Percentiles rank a stretch among this genome's conserved stretches.
Conservation (phyloP, 2,888 invertebrate genomes). For the Acronicta leporina region DNA sequence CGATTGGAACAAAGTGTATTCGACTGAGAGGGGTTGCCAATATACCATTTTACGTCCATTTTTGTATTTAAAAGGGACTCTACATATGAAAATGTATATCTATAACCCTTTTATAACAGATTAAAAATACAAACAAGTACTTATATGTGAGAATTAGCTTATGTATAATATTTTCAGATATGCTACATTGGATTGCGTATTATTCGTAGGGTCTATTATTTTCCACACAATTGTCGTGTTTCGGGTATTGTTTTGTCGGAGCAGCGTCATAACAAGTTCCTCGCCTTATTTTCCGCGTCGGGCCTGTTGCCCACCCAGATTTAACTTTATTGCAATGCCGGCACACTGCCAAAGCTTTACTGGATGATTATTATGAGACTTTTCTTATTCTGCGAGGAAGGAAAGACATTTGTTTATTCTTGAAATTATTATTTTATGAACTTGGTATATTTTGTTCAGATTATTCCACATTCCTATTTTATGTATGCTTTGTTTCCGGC, state of each 20-base stretch:
- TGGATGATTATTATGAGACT: slow-evolving; percentile 73
- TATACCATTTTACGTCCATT: slow-evolving; percentile 80
- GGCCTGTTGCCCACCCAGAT: slow-evolving; percentile 74
- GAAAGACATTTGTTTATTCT: slow-evolving; percentile 51
- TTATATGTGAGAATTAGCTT: neutral
- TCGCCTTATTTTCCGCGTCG: slow-evolving; percentile 68
- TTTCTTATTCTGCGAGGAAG: slow-evolving; percentile 65
- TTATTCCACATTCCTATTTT: slow-evolving; percentile 41
- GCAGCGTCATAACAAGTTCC: slow-evolving; percentile 64
- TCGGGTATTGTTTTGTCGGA: slow-evolving; percentile 60
- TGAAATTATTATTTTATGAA: slow-evolving; percentile 48
- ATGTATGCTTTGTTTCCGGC: slow-evolving; percentile 35
- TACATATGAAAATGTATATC: slow-evolving; percentile 68
- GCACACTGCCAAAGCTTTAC: slow-evolving; percentile 75
- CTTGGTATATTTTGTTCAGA: slow-evolving; percentile 30
- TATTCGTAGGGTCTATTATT: slow-evolving; percentile 48
- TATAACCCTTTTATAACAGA: slow-evolving; percentile 50
- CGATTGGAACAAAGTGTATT: slow-evolving; percentile 85
- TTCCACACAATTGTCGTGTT: slow-evolving; percentile 52
- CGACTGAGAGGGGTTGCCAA: slow-evolving; percentile 69
- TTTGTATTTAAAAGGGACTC: slow-evolving; percentile 33
- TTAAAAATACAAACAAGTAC: slow-evolving; percentile 25
- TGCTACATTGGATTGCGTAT: slow-evolving; percentile 25
- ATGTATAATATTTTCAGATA: slow-evolving; percentile 14
- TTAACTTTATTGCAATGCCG: slow-evolving; percentile 77